These are phyloP conservation scores for Cotesia typhae DNA, from an alignment of 1,140 invertebrate genomes.

Conservation along the genomic window DNA sequence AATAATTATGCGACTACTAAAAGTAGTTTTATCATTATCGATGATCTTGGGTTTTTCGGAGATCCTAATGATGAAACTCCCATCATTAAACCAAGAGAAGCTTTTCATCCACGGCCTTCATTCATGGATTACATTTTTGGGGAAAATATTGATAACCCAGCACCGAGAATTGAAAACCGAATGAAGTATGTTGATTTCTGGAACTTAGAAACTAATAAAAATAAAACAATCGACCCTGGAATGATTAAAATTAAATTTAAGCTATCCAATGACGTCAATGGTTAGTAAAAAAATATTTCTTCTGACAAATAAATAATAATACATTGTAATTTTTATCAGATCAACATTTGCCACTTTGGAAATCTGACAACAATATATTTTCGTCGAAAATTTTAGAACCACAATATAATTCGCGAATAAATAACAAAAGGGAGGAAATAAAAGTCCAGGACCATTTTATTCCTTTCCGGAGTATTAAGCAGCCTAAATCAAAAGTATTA, in stretches of 20 bases:
- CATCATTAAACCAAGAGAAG: neutral
- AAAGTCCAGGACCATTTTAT: neutral
- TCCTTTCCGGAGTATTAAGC: neutral
- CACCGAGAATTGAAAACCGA: neutral
- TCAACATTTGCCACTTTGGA: neutral
- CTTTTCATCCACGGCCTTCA: neutral
- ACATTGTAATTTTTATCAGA: neutral
- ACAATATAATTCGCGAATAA: neutral
- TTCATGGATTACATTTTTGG: neutral
- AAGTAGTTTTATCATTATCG: slow-evolving; percentile 11
- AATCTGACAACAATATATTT: neutral
- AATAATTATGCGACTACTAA: slow-evolving; percentile 1
- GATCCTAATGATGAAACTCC: neutral
- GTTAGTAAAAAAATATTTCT: neutral
- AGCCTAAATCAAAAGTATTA: neutral
- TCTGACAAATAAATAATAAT: neutral
- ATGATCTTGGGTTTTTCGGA: neutral
- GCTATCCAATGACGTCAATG: neutral
- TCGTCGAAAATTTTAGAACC: neutral
- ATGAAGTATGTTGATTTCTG: neutral
- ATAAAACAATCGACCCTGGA: neutral
- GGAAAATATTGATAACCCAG: neutral
- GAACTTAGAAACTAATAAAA: neutral
- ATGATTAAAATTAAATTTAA: neutral
- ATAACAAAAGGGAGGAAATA: neutral